A percentile compares a stretch with the other conserved stretches of the same genome.
Evolutionary conservation across 1,140 invertebrate species (phyloP).

Genomic region (Apis mellifera): DNA sequence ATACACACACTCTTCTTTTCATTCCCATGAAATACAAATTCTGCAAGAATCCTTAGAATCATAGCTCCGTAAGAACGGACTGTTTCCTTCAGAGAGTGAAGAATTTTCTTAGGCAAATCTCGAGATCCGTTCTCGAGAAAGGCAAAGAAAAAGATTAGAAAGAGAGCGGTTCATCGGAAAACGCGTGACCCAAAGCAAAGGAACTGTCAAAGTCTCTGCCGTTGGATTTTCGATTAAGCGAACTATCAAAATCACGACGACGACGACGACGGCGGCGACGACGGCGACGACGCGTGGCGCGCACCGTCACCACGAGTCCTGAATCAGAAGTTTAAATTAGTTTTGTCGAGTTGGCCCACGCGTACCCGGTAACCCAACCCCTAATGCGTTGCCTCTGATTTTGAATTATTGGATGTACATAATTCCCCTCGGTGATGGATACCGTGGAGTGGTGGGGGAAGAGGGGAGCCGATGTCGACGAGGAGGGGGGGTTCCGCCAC

Average conservation of each 20-base stretch:
- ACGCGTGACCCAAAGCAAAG: not conserved
- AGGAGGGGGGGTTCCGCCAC: not conserved
- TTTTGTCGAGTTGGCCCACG: slow-evolving; percentile 42
- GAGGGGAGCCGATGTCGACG: no score
- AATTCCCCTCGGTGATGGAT: slow-evolving; percentile 44
- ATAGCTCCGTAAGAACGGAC: no score
- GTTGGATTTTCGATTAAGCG: slow-evolving; percentile 40
- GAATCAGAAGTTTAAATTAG: slow-evolving; percentile 52
- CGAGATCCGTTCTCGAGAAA: no score
- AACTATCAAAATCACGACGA: slow-evolving; percentile 48
- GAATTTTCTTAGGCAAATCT: no score
- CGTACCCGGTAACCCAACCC: not conserved
- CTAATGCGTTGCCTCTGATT: slow-evolving; percentile 39
- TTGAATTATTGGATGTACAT: slow-evolving; percentile 52
- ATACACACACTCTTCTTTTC: no score
- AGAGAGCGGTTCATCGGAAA: not conserved
- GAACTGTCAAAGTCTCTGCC: not conserved
- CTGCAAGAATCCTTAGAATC: no score
- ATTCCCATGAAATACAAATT: no score
- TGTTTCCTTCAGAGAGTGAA: no score
- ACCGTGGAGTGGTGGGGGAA: not conserved
- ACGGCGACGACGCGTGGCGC: not conserved
- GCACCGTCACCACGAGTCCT: not conserved
- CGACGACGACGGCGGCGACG: not conserved
- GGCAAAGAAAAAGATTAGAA: not conserved